phyloP scores from a whole-genome alignment of 2,797 vertebrate species.

The Lutjanus campechanus region DNA sequence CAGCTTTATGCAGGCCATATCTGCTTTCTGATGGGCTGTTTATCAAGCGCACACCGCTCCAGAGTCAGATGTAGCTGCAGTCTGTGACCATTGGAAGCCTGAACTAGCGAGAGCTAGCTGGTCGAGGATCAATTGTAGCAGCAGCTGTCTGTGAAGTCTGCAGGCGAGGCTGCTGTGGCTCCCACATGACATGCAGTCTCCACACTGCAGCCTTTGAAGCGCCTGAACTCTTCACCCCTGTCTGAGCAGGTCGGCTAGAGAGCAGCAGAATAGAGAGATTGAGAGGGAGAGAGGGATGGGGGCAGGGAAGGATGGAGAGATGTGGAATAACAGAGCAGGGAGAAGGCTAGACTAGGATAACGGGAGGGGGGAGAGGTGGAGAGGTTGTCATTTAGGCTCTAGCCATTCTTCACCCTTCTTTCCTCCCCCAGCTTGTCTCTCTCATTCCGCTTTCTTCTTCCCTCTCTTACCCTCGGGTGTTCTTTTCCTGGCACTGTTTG shows the following conservation, averaged over 20 bases:
- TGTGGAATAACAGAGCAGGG: constrained; percentile 76
- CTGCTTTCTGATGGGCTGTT: constrained; percentile 58
- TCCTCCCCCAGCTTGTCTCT: constrained; percentile 66
- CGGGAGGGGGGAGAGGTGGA: constrained; percentile 55
- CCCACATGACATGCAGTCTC: constrained; percentile 85
- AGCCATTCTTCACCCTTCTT: constrained; percentile 67
- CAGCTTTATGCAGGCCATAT: constrained; percentile 39
- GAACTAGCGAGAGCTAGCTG: constrained; percentile 71
- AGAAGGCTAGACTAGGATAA: constrained; percentile 67
- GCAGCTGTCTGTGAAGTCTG: constrained; percentile 83
- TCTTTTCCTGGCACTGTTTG: constrained; percentile 73
- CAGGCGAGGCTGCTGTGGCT: constrained; percentile 82
- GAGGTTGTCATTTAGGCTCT: constrained; percentile 78
- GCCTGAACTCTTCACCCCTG: constrained; percentile 88
- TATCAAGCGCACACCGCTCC: constrained; percentile 55
- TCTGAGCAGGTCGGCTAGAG: constrained; percentile 85
- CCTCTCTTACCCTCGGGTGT: constrained; percentile 69
- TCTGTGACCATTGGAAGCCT: constrained; percentile 55
- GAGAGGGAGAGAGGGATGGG: constrained; percentile 71
- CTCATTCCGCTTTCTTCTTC: constrained; percentile 60
- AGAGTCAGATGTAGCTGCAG: constrained; percentile 61
- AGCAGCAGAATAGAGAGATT: constrained; percentile 79
- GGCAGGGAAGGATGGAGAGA: constrained; percentile 66
- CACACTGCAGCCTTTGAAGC: constrained; percentile 87
- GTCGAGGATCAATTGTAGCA: constrained; percentile 81